Percentiles rank a stretch among this genome's conserved stretches.
Conservation (phyloP, 2,797 vertebrate genomes). For the Anas capensis region DNA sequence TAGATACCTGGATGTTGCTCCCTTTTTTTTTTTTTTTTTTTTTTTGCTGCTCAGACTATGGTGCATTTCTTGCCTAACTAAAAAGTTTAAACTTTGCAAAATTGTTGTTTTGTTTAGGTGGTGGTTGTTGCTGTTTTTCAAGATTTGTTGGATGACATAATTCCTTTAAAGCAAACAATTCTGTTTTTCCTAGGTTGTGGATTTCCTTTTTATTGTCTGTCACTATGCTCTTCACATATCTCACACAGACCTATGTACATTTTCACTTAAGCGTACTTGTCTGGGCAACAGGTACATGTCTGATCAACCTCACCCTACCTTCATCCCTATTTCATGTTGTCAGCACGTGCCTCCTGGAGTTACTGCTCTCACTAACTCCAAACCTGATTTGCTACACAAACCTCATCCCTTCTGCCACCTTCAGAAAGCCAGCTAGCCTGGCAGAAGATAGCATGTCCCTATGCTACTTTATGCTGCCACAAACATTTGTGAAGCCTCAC, state of each 20-base stretch:
- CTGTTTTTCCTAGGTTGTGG: neutral
- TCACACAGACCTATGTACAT: neutral
- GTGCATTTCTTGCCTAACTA: neutral
- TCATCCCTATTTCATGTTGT: neutral
- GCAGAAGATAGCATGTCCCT: neutral
- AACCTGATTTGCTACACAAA: neutral
- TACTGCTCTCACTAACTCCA: neutral
- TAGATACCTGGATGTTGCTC: neutral
- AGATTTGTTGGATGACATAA: neutral
- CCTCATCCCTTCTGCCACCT: neutral
- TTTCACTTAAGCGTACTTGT: neutral
- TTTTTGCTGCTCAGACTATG: neutral
- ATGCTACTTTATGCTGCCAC: neutral
- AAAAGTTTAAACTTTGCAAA: neutral
- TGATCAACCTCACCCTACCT: neutral
- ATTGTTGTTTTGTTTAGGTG: neutral
- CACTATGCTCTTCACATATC: neutral
- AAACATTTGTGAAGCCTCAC: neutral
- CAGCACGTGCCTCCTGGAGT: neutral
- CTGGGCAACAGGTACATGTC: neutral
- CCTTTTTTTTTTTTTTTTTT: neutral
- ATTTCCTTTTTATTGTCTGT: neutral
- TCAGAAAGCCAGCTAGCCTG: neutral
- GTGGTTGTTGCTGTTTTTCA: neutral
- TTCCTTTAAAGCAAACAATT: neutral